Base-by-base conservation (phyloP, 1,140 invertebrate species). In the Drusus annulatus region DNA sequence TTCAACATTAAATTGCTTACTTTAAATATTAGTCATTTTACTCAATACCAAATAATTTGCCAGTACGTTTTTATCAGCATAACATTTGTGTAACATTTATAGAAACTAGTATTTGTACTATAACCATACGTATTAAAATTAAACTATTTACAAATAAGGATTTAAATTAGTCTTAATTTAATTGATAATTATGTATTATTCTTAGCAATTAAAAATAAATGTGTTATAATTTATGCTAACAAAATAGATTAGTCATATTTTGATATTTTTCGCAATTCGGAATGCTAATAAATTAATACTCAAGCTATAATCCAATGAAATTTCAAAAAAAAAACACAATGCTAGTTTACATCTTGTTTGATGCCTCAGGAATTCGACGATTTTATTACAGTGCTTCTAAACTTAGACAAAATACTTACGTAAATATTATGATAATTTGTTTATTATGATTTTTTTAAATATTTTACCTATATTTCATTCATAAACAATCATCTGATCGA, bases 101-200 rank as follows among this genome's bases (percentile, higher is more conserved):
- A 75, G 52, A 19, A n/a, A 58, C 58, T 75, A 75, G 71, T 56
- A 75, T 75, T 75, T 75, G 71, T 75, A 75, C 54, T 58, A 75
- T 75, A 75, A 75, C 68, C 68, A 71, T 71, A 71, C 36, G 28
- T 69, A 69, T 71, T 52, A 60, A 68, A 54, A 31, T 65, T 17
- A 25, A 71, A 52, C 54, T 71, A 71, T 51, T 45, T 31, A 63
- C 25, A 63, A 69, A 8, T 50, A 19, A 69, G 65, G 16, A 69
- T 71, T 45, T 13, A 31, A 25, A 63, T 65, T 52, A 71, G 36
- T 68, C 19, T 68, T 68, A 68, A 68, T 25, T 23, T 17, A 56
- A 56, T 17, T 17, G 7, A 56, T 25, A 25, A 28, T 56, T 17
- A 56, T 56, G 54, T 7, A 19, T 56, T 56, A 56, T 21, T 56